These are phyloP conservation scores for Chaetorhynchus papuensis DNA, from an alignment of 2,113 vertebrate genomes.

Conservation along the genomic window DNA sequence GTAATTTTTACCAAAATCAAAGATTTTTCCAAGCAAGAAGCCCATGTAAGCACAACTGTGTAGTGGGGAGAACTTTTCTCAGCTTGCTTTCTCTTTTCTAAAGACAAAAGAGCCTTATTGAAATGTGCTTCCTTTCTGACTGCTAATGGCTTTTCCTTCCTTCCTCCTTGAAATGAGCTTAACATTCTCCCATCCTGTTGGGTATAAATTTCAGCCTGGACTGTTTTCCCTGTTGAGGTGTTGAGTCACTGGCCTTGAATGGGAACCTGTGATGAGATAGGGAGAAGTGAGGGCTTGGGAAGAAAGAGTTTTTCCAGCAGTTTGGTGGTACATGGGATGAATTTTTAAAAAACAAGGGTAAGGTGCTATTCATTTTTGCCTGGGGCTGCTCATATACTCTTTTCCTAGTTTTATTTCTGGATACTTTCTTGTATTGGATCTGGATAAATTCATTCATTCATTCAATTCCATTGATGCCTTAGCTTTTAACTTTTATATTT, in stretches of 20 bases:
- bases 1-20: background rate
- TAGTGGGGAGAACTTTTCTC: background rate
- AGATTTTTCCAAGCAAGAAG: background rate
- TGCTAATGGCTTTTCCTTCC: conserved; percentile 59
- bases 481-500: background rate
- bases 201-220: conserved; percentile 26
- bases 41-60: background rate
- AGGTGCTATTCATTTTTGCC: background rate
- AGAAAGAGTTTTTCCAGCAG: conserved; percentile 3
- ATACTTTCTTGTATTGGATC: background rate
- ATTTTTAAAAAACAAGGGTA: background rate
- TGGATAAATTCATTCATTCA: conserved; percentile 44
- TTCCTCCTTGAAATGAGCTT: conserved; percentile 46
- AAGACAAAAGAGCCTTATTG: conserved; percentile 54
- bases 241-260: conserved; percentile 38
- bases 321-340: background rate
- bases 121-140: conserved; percentile 56
- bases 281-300: background rate
- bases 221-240: conserved; percentile 33
- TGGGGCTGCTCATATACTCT: background rate
- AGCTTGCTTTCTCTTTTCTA: conserved; percentile 45
- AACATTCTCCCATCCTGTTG: conserved; percentile 55
- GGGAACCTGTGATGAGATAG: background rate
- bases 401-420: conserved; percentile 15
- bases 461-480: background rate